These are phyloP conservation scores for Liposcelis brunnea DNA, from an alignment of 2,888 invertebrate species.

Conservation along the genomic window DNA sequence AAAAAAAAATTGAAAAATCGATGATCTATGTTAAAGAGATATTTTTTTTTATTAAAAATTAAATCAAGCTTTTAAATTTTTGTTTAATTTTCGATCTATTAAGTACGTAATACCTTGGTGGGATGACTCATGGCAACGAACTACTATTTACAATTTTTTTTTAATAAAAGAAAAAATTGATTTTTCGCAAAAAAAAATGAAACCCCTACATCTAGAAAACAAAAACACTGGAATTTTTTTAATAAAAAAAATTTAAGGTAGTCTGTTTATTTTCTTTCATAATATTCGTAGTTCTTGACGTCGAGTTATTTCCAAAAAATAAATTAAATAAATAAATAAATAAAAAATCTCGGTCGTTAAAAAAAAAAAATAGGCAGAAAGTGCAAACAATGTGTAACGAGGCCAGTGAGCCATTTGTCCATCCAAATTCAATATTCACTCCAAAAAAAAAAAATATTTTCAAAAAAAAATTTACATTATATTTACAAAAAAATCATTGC, in stretches of 20 bases:
- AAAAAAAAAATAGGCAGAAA: conserved; percentile 23
- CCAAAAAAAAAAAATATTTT: conserved; percentile 4
- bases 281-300: too few relatives aligned
- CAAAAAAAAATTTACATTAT: not conserved
- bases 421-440: conserved; percentile 9
- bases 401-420: conserved; percentile 36
- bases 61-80: too few relatives aligned
- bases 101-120: too few relatives aligned
- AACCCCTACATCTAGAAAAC: too few relatives aligned
- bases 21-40: conserved; percentile 5
- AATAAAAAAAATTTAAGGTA: conserved; percentile 3
- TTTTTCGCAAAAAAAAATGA: too few relatives aligned
- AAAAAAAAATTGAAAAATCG: conserved; percentile 7
- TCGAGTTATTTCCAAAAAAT: too few relatives aligned
- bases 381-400: conserved; percentile 82
- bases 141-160: too few relatives aligned
- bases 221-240: too few relatives aligned
- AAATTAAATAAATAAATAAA: too few relatives aligned
- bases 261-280: conserved; percentile 3
- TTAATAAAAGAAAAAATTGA: too few relatives aligned
- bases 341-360: conserved; percentile 4
- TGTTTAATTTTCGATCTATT: too few relatives aligned
- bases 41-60: not conserved
- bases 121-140: too few relatives aligned
- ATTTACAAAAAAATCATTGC: not conserved